A percentile compares a stretch with the other conserved stretches of the same genome.
phyloP scores from a whole-genome alignment of 1,140 invertebrate genomes.

The Gryon sp. region DNA sequence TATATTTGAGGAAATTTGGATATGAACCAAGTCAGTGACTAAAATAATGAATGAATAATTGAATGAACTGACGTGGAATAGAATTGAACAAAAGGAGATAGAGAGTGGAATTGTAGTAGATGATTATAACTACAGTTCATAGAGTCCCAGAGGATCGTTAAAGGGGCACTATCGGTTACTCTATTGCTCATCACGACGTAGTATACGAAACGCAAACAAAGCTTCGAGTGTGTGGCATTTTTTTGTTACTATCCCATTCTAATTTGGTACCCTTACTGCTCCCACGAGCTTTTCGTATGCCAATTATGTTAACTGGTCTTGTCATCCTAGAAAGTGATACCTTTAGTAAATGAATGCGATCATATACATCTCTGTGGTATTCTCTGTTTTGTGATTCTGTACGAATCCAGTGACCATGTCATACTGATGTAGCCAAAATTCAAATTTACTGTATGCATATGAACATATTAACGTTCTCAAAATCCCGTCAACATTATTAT shows the following conservation, averaged over 20 bases:
- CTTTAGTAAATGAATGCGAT: slow-evolving; percentile 61
- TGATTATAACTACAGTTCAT: slow-evolving; percentile 44
- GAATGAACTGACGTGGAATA: slow-evolving; percentile 40
- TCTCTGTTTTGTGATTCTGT: slow-evolving; percentile 23
- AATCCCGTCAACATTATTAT: too few relatives aligned
- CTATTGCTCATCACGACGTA: slow-evolving; percentile 73
- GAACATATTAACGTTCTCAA: too few relatives aligned
- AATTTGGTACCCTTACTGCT: slow-evolving; percentile 63
- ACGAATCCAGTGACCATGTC: slow-evolving; percentile 6
- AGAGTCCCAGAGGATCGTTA: slow-evolving; percentile 67
- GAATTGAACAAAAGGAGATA: slow-evolving; percentile 29
- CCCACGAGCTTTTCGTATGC: slow-evolving; percentile 48
- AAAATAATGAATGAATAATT: slow-evolving; percentile 25
- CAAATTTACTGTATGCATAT: too few relatives aligned
- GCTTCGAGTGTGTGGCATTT: slow-evolving; percentile 68
- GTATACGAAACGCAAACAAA: slow-evolving; percentile 68
- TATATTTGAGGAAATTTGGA: too few relatives aligned
- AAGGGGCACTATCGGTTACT: slow-evolving; percentile 72
- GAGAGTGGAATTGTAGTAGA: slow-evolving; percentile 57
- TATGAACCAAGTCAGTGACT: slow-evolving; percentile 32
- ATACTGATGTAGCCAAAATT: too few relatives aligned
- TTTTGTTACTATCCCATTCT: slow-evolving; percentile 74
- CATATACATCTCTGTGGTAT: slow-evolving; percentile 9
- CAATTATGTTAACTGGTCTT: slow-evolving; percentile 55
- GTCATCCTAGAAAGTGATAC: slow-evolving; percentile 57